Percentiles rank a stretch among this genome's conserved stretches.
phyloP scores from a whole-genome alignment of 2,888 invertebrate species.

The Acleris cristana region DNA sequence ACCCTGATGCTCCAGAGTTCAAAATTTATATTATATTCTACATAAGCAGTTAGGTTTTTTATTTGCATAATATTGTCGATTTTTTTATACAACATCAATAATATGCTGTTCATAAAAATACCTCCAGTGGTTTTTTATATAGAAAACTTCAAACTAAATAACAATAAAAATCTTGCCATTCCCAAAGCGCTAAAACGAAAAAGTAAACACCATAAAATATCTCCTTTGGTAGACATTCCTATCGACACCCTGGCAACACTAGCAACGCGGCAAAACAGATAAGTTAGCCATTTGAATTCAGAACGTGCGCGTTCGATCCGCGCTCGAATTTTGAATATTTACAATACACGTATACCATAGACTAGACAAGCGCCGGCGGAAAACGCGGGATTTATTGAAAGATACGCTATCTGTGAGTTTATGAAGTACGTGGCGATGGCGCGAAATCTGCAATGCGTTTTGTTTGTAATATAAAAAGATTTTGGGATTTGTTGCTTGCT shows the following conservation, averaged over 20 bases:
- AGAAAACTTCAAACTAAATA: no score
- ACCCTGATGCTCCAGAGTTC: no score
- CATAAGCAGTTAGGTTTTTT: no score
- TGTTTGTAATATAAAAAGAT: conserved; percentile 4
- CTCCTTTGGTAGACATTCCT: conserved; percentile 4
- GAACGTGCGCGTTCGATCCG: conserved; percentile 36
- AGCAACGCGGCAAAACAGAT: conserved; percentile 34
- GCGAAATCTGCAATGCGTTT: conserved; percentile 15
- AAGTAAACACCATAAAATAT: background rate
- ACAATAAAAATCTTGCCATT: no score
- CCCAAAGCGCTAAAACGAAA: no score
- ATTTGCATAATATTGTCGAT: no score
- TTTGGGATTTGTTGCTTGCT: background rate
- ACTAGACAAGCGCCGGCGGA: conserved; percentile 28
- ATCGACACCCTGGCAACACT: conserved; percentile 34
- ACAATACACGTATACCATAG: conserved; percentile 39
- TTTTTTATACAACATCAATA: no score
- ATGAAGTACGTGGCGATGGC: conserved; percentile 28
- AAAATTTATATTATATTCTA: no score
- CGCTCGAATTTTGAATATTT: conserved; percentile 39
- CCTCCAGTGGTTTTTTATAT: no score
- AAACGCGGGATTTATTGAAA: conserved; percentile 38
- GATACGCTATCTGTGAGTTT: conserved; percentile 26
- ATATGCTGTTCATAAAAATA: no score
- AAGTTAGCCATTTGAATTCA: conserved; percentile 38